phyloP scores from a whole-genome alignment of 2,113 vertebrate species.

The Tapirus terrestris region DNA sequence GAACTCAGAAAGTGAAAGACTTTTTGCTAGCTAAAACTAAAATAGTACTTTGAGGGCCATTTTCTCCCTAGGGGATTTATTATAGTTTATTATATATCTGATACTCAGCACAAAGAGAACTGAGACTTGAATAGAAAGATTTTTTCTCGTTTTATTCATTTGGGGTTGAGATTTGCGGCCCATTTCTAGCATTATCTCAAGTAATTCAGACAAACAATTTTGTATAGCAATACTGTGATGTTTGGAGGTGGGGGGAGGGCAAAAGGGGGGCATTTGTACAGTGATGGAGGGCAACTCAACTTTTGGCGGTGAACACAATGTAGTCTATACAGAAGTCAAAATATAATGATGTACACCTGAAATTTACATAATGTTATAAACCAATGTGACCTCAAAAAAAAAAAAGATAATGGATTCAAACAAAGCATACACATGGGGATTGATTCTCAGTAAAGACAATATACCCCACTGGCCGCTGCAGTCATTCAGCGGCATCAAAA shows the following conservation, averaged over 20 bases:
- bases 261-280: too few relatives aligned
- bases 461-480: not conserved
- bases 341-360: too few relatives aligned
- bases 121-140: conserved; percentile 7
- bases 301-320: too few relatives aligned
- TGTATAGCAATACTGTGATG: not conserved
- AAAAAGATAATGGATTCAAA: not conserved
- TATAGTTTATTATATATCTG: conserved; percentile 55
- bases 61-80: conserved; percentile 67
- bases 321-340: too few relatives aligned
- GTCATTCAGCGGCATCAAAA: not conserved
- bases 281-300: too few relatives aligned
- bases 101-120: conserved; percentile 27
- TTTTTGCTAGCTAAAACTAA: conserved; percentile 54
- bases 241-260: too few relatives aligned
- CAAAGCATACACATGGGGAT: not conserved
- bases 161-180: not conserved
- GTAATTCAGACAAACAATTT: not conserved
- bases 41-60: conserved; percentile 47
- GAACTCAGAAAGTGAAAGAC: conserved; percentile 48
- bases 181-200: not conserved
- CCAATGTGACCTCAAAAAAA: not conserved
- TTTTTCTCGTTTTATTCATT: conserved; percentile 27
- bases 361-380: too few relatives aligned
- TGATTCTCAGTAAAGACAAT: too few relatives aligned